phyloP scores from a whole-genome alignment of 2,888 invertebrate species.

The Chaetoderma sp. region DNA sequence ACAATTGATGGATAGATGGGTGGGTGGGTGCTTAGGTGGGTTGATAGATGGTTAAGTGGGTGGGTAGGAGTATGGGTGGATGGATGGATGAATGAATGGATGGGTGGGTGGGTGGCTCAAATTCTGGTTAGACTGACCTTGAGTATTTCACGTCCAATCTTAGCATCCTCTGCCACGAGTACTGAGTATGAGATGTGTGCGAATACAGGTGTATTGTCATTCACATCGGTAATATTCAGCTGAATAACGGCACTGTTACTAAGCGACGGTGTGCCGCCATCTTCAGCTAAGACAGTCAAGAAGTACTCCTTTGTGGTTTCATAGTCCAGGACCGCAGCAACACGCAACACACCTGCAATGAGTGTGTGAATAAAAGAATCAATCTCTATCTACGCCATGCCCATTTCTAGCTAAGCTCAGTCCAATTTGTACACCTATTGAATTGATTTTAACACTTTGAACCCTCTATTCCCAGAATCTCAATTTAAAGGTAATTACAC shows the following conservation, averaged over 20 bases:
- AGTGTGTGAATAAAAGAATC: slow-evolving; percentile 19
- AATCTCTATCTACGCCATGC: no score
- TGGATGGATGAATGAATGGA: no score
- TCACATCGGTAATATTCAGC: slow-evolving; percentile 74
- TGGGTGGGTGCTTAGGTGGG: no score
- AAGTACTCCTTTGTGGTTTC: slow-evolving; percentile 88
- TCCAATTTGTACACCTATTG: slow-evolving; percentile 12
- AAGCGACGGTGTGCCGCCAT: slow-evolving; percentile 89
- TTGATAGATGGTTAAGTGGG: no score
- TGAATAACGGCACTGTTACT: slow-evolving; percentile 89
- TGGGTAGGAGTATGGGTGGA: no score
- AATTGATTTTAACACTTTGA: no score
- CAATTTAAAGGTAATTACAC: no score
- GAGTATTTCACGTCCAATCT: slow-evolving; percentile 76
- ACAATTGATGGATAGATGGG: no score
- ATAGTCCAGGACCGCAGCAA: slow-evolving; percentile 86
- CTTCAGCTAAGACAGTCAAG: slow-evolving; percentile 89
- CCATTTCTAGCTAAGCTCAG: no score
- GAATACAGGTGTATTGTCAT: slow-evolving; percentile 64
- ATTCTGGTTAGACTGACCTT: no score
- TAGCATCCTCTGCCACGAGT: slow-evolving; percentile 79
- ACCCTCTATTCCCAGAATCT: no score
- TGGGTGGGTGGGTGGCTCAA: no score
- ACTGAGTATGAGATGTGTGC: slow-evolving; percentile 52
- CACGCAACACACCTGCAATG: slow-evolving; percentile 78